phyloP scores from a whole-genome alignment of 2,797 vertebrate species.

The Pelochelys cantorii region DNA sequence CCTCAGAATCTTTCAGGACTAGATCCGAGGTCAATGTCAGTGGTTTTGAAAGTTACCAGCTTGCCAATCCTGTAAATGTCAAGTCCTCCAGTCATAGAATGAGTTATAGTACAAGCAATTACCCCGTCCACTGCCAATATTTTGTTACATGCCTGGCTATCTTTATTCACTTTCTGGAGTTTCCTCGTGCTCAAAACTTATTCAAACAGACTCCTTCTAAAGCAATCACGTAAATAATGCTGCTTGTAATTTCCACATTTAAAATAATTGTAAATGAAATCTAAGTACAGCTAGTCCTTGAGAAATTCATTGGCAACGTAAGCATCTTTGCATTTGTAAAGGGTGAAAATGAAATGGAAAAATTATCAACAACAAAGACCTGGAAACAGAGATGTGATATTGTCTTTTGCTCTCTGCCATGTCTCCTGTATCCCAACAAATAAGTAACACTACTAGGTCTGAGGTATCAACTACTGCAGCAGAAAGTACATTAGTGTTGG shows the following conservation, averaged over 20 bases:
- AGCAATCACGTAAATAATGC: background rate
- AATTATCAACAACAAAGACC: background rate
- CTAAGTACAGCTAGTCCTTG: slow-evolving; percentile 7
- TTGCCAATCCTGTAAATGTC: background rate
- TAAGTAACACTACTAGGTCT: background rate
- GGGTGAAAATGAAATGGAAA: background rate
- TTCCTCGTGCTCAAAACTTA: background rate
- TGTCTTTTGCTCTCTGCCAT: background rate
- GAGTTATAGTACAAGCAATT: background rate
- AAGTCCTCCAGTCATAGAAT: background rate
- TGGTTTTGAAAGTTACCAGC: background rate
- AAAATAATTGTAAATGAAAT: slow-evolving; percentile 35
- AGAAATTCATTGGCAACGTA: slow-evolving; percentile 9
- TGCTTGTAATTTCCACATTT: slow-evolving; percentile 9
- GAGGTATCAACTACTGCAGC: background rate
- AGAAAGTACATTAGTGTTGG: background rate
- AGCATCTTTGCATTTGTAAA: slow-evolving; percentile 10
- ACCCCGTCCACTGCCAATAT: background rate
- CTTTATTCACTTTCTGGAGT: background rate
- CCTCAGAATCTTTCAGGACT: background rate
- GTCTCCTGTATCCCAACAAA: background rate
- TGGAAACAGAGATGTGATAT: accelerated
- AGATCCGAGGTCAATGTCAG: background rate
- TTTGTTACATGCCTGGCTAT: accelerated
- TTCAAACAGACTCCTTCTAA: background rate